Conservation (phyloP, 2,113 vertebrate species). For the Oenanthe melanoleuca region DNA sequence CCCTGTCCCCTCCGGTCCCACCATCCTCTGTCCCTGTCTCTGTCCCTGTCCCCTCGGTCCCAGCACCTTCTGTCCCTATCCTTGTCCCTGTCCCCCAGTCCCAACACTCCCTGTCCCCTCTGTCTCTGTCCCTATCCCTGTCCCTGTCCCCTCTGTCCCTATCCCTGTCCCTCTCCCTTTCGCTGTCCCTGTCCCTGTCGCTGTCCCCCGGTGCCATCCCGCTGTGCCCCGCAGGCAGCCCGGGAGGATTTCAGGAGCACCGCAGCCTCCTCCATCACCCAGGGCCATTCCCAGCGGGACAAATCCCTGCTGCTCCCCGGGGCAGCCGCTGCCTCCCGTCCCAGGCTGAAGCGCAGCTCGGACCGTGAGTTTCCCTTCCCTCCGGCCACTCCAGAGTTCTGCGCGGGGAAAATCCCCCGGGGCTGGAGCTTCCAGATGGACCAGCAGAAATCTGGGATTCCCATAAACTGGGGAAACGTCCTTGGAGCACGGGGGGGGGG, state of each 20-base stretch:
- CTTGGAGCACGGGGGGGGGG: rapidly evolving
- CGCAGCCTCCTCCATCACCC: neutral
- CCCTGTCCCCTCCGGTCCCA: neutral
- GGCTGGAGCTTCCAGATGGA: rapidly evolving
- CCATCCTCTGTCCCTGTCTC: neutral
- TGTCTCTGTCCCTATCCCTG: neutral
- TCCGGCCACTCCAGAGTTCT: rapidly evolving
- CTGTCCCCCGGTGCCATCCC: neutral
- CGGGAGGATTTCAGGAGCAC: constrained; percentile 45
- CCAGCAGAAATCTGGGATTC: neutral
- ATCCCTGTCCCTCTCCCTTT: neutral
- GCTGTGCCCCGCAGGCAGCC: constrained; percentile 16
- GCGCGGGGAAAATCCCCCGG: neutral
- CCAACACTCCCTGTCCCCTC: too few relatives aligned
- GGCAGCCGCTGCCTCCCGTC: rapidly evolving
- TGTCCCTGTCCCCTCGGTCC: neutral
- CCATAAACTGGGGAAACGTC: neutral
- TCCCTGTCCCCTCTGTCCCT: neutral
- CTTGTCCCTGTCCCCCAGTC: too few relatives aligned
- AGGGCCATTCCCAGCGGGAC: neutral
- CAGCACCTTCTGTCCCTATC: neutral
- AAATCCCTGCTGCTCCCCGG: constrained; percentile 18
- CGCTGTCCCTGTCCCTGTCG: too few relatives aligned
- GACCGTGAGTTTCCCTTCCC: constrained; percentile 16
- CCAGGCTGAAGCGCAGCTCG: neutral